Evolutionary conservation across 2,797 vertebrate genomes (phyloP), one percentile per base, ranked within the genome.

Genomic region (Rhynchotus rufescens): DNA sequence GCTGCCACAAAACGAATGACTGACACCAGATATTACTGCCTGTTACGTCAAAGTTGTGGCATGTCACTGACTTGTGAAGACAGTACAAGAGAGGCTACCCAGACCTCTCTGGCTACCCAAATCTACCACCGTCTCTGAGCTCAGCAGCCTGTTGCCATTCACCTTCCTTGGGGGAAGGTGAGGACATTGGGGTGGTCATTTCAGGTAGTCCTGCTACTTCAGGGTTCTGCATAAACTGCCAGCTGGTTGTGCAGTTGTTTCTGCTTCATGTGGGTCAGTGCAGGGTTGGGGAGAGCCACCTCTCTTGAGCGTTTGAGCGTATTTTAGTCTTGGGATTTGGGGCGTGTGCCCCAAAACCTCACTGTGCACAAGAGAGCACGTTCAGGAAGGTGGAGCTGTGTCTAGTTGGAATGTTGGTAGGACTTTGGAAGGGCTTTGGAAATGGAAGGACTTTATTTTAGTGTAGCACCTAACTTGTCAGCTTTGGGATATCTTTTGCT

Each of bases 251-350:
- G 60, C 65, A 8, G 84, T 74, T 87, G 52, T 76, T 54, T 92
- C 40, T 80, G 38, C 65, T 92, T 94, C 93, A 80, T 72, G 77
- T 57, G 40, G 67, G 34, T 87, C 81, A 84, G 65, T 25, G 54
- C 17, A 30, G 49, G 1, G 3, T 54, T 95, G 89, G 86, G 89
- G 80, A 94, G 45, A 73, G 42, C 26, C 57, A 59, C 12, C 57
- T 84, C 54, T 74, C 64, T 82, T 3, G 9, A 59, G 73, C 15
- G 64, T 77, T 28, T 71, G 60, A 54, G 52, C 3, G 8, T 49
- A 1, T 78, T 74, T 84, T 44, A 38, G 49, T 74, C 32, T 25
- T 56, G 68, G 51, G 30, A 69, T 59, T 34, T 3, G 87, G 86
- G 75, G 34, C 80, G 79, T 79, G 64, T n/a, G n/a, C n/a, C n/a